Evolutionary conservation across 2,797 vertebrate genomes (phyloP), one percentile per base, ranked within the genome.

Genomic region (Schizopygopsis malacanthus): DNA sequence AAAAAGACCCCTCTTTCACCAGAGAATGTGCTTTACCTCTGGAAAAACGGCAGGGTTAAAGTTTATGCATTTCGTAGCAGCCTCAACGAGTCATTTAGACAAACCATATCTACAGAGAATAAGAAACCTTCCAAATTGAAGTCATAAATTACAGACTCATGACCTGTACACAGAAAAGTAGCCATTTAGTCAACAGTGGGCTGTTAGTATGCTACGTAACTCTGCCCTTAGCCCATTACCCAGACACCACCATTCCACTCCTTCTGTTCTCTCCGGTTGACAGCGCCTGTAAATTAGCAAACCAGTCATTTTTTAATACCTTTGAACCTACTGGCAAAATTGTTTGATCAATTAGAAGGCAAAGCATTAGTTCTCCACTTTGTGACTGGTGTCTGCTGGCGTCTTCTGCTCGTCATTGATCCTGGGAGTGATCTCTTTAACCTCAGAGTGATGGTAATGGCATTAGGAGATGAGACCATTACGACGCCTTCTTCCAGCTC

Each of bases 391-490:
- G 85, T 89, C 77, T 67, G 70, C 85, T 52, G 61, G 83, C 72
- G 72, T 87, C 89, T 76, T 79, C 85, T 80, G 72, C 89, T 88
- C 71, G 59, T 73, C 78, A 87, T 91, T 82, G 85, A 92, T 87
- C 90, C 90, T 87, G 85, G 87, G 87, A 90, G 91, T 77, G 91
- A 88, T 88, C 88, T 82, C 86, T 89, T 88, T 85, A 92, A 90
- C 86, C 87, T 59, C 84, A 86, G 85, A 88, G 87, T 89, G 90
- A 89, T 88, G 88, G 89, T 91, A 91, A 92, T 88, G 77, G 87
- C 82, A 88, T 88, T 86, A 85, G 89, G 89, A 90, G 93, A 94
- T 91, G 91, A 93, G 88, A 84, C 81, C 91, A 93, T 95, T 93
- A 93, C 89, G 86, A 83, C 90, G 79, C 83, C 86, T 90, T 89